Evolutionary conservation across 2,113 vertebrate species (phyloP).

Genomic region (Oryzias curvinotus): DNA sequence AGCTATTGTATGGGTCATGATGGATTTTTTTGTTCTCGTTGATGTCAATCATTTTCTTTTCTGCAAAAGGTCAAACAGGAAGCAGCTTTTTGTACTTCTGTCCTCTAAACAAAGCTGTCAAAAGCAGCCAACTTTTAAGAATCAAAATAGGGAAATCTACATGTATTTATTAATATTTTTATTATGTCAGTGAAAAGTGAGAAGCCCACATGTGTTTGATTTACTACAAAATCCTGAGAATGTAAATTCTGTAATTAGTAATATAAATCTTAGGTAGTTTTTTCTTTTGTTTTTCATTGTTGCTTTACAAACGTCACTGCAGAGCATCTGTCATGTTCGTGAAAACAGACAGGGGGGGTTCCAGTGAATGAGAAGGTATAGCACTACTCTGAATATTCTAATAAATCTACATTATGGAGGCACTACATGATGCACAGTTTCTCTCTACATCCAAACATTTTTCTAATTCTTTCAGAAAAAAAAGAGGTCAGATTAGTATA

Average conservation of each 20-base stretch:
- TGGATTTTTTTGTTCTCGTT: constrained; percentile 1
- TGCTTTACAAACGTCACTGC: constrained; percentile 65
- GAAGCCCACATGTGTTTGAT: constrained; percentile 51
- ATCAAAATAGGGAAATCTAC: constrained; percentile 28
- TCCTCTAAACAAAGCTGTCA: not conserved
- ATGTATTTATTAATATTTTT: constrained; percentile 73
- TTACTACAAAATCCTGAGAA: constrained; percentile 61
- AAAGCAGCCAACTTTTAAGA: not conserved
- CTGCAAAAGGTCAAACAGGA: not conserved
- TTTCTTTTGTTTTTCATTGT: constrained; percentile 39
- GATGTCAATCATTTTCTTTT: not conserved
- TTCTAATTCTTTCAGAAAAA: constrained; percentile 9
- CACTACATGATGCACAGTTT: constrained; percentile 49
- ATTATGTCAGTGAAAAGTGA: constrained; percentile 54
- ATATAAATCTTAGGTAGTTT: constrained; percentile 77
- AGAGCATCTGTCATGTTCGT: constrained; percentile 51
- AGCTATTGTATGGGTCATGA: no score
- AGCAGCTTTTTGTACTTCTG: constrained; percentile 31
- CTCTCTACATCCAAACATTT: constrained; percentile 1
- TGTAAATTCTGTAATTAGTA: constrained; percentile 81
- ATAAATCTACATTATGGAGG: constrained; percentile 76
- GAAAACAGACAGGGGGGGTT: constrained; percentile 48
- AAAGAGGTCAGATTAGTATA: constrained; percentile 15
- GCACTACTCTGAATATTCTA: constrained; percentile 77
- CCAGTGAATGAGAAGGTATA: constrained; percentile 69